A percentile compares a stretch with the other conserved stretches of the same genome.
phyloP scores from a whole-genome alignment of 2,797 vertebrate species.

The Sebastes nivosus region DNA sequence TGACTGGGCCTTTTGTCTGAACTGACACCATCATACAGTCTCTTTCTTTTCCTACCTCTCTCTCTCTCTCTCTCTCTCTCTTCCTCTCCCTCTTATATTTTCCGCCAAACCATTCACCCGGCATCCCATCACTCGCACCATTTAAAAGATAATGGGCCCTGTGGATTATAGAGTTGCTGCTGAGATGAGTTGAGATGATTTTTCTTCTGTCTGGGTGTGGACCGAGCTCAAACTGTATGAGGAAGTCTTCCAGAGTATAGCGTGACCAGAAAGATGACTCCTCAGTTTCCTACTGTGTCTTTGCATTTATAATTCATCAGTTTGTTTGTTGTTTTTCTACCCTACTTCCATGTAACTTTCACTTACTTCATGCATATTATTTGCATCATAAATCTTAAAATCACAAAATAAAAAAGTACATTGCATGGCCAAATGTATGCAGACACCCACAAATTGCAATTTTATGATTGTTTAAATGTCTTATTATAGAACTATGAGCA shows the following conservation, averaged over 20 bases:
- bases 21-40: constrained; percentile 64
- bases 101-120: constrained; percentile 42
- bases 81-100: constrained; percentile 18
- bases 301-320: constrained; percentile 2
- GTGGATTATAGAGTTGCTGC: constrained; percentile 39
- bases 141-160: constrained; percentile 63
- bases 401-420: neutral
- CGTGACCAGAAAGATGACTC: neutral
- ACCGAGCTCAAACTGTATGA: neutral
- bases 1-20: constrained; percentile 73
- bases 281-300: neutral
- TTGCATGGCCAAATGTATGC: neutral
- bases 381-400: neutral
- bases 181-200: constrained; percentile 12
- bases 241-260: neutral
- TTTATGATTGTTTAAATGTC: neutral
- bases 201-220: constrained; percentile 2
- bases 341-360: neutral
- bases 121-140: constrained; percentile 45
- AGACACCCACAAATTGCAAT: neutral
- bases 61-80: constrained; percentile 14
- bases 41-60: constrained; percentile 25
- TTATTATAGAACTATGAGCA: neutral
- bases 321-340: constrained; percentile 1
- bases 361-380: neutral